phyloP scores from a whole-genome alignment of 1,140 invertebrate genomes.

The Papilio aristodemus region DNA sequence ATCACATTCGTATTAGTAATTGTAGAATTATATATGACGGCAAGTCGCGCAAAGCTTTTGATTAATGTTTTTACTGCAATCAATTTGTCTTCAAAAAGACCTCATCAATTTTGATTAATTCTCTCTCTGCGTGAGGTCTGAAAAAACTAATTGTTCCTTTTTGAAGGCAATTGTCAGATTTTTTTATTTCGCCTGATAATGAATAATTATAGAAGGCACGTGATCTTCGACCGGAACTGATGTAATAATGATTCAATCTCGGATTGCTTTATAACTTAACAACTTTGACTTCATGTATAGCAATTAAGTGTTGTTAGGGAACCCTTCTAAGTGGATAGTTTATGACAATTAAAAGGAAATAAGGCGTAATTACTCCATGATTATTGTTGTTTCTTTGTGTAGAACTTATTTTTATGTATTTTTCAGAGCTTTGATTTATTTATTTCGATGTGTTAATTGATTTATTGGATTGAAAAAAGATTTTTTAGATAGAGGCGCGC shows the following conservation, averaged over 20 bases:
- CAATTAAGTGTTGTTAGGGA: slow-evolving; percentile 23
- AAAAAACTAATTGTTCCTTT: slow-evolving; percentile 16
- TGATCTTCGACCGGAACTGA: slow-evolving; percentile 11
- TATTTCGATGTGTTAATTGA: too few relatives aligned
- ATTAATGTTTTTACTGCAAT: slow-evolving; percentile 1
- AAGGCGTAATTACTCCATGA: not conserved
- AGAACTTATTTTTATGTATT: not conserved
- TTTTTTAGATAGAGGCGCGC: too few relatives aligned
- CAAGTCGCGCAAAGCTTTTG: not conserved
- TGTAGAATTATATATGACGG: too few relatives aligned
- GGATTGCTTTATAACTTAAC: slow-evolving; percentile 17
- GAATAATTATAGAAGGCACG: slow-evolving; percentile 13
- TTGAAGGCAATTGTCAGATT: slow-evolving; percentile 6
- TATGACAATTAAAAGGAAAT: not conserved
- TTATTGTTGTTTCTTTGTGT: not conserved
- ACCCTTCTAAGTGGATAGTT: slow-evolving; percentile 5
- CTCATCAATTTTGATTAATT: not conserved
- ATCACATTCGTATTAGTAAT: too few relatives aligned
- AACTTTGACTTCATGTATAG: slow-evolving; percentile 9
- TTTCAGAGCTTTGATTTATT: too few relatives aligned
- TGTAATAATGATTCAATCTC: slow-evolving; percentile 17
- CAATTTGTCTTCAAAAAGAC: not conserved
- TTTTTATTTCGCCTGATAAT: not conserved
- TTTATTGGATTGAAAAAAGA: too few relatives aligned
- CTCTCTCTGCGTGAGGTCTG: not conserved